Conservation (phyloP, 2,797 vertebrate genomes). For the Vireo griseus region DNA sequence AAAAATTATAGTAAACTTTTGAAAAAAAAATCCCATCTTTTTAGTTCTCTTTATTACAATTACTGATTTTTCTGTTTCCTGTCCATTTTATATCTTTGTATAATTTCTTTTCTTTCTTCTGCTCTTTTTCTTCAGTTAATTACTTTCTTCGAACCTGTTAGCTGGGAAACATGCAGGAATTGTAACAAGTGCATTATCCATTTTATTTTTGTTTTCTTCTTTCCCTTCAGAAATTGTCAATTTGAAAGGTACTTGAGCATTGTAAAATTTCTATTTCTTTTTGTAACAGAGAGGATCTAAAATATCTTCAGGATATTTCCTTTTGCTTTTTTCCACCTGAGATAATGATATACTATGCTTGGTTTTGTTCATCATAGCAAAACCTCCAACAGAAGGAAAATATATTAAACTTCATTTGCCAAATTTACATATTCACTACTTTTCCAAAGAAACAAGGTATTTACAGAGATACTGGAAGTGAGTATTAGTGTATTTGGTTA, state of each 20-base stretch:
- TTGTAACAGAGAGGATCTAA: background rate
- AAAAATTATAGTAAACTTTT: background rate
- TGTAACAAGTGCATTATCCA: background rate
- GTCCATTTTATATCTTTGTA: background rate
- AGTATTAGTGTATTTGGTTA: background rate
- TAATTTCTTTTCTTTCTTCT: background rate
- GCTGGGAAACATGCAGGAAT: background rate
- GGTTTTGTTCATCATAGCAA: background rate
- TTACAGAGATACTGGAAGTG: background rate
- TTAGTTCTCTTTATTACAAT: background rate
- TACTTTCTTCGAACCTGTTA: background rate
- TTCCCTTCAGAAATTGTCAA: background rate
- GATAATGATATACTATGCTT: background rate
- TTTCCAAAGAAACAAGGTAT: background rate
- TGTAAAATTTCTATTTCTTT: background rate
- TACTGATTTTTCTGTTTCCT: background rate
- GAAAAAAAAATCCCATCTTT: background rate
- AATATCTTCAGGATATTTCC: background rate
- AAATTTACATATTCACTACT: background rate
- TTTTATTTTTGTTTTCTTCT: background rate
- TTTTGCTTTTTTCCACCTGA: background rate
- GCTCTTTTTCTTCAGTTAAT: background rate
- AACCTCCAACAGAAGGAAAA: background rate
- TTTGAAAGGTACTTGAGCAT: background rate
- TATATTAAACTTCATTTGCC: background rate